A percentile compares a stretch with the other conserved stretches of the same genome.
These are phyloP conservation scores for Tanaodytes sp. DNA, from an alignment of 2,888 invertebrate genomes.

Conservation along the genomic window DNA sequence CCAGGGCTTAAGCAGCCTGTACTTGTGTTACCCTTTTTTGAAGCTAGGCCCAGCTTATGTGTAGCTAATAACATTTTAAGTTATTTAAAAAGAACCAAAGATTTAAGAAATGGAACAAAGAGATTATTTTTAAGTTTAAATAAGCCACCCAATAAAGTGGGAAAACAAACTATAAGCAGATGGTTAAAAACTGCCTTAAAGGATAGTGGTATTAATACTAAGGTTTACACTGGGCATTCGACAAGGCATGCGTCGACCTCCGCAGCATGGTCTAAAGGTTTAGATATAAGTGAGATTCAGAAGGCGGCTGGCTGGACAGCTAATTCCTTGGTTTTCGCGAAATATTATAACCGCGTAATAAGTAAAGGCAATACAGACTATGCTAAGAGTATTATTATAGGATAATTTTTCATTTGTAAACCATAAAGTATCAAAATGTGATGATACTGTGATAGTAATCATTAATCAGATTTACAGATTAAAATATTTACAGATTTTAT, in stretches of 20 bases:
- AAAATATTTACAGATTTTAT: too few relatives aligned
- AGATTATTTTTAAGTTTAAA: neutral
- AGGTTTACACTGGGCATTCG: neutral
- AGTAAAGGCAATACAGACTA: neutral
- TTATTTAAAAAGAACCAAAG: neutral
- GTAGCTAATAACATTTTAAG: neutral
- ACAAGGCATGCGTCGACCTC: neutral
- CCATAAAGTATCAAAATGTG: slow-evolving; percentile 1
- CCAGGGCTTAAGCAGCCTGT: neutral
- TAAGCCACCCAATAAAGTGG: neutral
- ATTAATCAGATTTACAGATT: too few relatives aligned
- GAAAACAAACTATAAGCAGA: neutral
- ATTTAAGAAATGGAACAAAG: neutral
- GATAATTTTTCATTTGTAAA: neutral
- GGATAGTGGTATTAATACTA: neutral
- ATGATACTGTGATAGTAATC: too few relatives aligned
- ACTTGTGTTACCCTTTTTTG: neutral
- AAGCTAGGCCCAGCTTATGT: neutral
- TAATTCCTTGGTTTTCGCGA: slow-evolving; percentile 6
- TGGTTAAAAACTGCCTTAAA: neutral
- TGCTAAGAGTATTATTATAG: slow-evolving; percentile 4
- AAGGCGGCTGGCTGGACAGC: slow-evolving; percentile 15
- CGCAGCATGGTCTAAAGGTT: neutral
- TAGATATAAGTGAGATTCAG: neutral
- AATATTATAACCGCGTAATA: slow-evolving; percentile 13